These are phyloP conservation scores for Amphiprion clarkii DNA, from an alignment of 2,797 vertebrate species.

Conservation along the genomic window DNA sequence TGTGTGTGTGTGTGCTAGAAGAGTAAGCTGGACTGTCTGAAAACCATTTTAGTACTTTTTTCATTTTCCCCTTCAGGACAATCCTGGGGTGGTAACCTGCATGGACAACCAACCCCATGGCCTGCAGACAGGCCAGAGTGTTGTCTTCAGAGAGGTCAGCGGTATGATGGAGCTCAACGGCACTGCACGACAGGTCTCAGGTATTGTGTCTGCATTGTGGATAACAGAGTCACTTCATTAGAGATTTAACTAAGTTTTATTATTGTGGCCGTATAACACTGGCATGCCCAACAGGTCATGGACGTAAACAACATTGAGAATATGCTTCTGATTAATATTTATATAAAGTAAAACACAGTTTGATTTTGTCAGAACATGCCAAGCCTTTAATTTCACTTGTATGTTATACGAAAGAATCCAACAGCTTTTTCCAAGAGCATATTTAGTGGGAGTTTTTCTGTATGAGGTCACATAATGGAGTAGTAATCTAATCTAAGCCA, in stretches of 20 bases:
- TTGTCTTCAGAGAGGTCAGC: constrained; percentile 94
- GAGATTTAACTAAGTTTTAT: not conserved
- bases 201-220: constrained; percentile 42
- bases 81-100: constrained; percentile 94
- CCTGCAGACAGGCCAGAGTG: constrained; percentile 93
- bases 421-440: not conserved
- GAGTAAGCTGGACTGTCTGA: not conserved
- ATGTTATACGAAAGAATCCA: not conserved
- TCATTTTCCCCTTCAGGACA: constrained; percentile 81
- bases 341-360: too few relatives aligned
- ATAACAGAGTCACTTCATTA: not conserved
- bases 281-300: not conserved
- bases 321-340: too few relatives aligned
- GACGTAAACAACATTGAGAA: not conserved
- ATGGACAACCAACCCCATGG: constrained; percentile 96
- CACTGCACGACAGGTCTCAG: constrained; percentile 83
- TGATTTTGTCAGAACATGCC: too few relatives aligned
- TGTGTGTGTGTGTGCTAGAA: not conserved
- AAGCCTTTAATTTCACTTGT: not conserved
- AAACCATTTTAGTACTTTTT: not conserved
- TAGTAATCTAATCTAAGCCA: not conserved
- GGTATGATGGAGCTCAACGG: constrained; percentile 95
- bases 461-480: not conserved
- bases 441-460: not conserved
- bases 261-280: not conserved